Evolutionary conservation across 2,797 vertebrate genomes (phyloP).

Genomic region (Steatocranus sp.): DNA sequence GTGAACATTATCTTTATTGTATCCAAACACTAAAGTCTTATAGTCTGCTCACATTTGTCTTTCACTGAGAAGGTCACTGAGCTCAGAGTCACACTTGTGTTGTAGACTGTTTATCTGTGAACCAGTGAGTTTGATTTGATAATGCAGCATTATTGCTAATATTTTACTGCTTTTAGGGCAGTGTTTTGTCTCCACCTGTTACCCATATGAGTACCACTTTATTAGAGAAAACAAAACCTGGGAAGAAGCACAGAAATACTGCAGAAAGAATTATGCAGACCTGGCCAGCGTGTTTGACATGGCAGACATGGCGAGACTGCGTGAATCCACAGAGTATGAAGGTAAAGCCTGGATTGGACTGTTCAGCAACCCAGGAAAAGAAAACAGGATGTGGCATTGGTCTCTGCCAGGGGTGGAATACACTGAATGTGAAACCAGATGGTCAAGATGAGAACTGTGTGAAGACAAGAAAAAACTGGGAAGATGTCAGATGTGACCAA

Average conservation of each 20-base stretch:
- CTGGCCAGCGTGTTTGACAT: too few species aligned
- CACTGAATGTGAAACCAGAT: too few species aligned
- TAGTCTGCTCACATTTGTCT: accelerated
- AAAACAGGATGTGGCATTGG: too few species aligned
- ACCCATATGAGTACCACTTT: accelerated
- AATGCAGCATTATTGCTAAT: background rate
- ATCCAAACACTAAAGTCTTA: background rate
- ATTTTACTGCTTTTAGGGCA: background rate
- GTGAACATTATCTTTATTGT: background rate
- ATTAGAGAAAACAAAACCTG: too few species aligned
- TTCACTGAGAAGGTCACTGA: accelerated
- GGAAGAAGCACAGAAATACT: too few species aligned
- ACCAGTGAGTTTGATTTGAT: background rate
- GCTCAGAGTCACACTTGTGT: accelerated
- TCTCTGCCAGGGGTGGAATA: too few species aligned
- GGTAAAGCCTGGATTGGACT: too few species aligned
- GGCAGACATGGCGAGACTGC: too few species aligned
- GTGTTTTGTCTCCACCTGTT: background rate
- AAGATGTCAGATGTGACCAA: accelerated
- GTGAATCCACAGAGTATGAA: too few species aligned
- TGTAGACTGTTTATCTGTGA: background rate
- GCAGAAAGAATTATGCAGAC: too few species aligned
- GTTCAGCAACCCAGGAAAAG: accelerated
- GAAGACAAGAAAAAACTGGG: accelerated
- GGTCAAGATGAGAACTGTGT: accelerated